These are phyloP conservation scores for Doryteuthis pealeii DNA, from an alignment of 1,140 invertebrate genomes.

Conservation along the genomic window DNA sequence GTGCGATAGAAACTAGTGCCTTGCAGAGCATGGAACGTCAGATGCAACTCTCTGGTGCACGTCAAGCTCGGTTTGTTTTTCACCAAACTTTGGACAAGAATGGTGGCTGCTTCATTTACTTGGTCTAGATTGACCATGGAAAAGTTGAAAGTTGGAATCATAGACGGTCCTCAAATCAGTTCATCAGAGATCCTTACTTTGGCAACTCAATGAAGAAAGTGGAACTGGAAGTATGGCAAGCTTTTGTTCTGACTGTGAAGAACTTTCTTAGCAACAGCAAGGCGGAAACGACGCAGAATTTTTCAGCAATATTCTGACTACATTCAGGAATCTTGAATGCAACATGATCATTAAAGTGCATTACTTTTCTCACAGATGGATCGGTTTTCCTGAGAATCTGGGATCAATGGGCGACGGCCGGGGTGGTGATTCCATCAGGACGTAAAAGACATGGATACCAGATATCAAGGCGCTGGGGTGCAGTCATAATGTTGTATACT, in stretches of 20 bases:
- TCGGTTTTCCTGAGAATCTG: not conserved
- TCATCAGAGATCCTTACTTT: conserved; percentile 4
- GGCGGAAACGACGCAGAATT: not conserved
- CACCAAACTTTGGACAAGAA: conserved; percentile 25
- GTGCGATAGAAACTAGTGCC: conserved; percentile 13
- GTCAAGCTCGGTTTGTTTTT: not conserved
- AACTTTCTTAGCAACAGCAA: conserved; percentile 11
- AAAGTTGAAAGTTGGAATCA: conserved; percentile 24
- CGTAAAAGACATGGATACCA: not conserved
- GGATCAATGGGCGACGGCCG: not conserved
- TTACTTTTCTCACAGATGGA: not conserved
- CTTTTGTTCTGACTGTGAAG: not conserved
- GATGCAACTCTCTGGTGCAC: conserved; percentile 21
- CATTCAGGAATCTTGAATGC: not conserved
- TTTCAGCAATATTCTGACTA: not conserved
- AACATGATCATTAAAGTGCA: not conserved
- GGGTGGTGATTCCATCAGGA: not conserved
- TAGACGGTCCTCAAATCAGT: conserved; percentile 24
- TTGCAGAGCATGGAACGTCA: conserved; percentile 19
- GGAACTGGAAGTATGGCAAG: not conserved
- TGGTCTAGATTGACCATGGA: conserved; percentile 18
- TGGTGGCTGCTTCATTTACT: conserved; percentile 22
- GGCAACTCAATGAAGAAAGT: not conserved
- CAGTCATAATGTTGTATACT: no score
- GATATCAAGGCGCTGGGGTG: not conserved